These are phyloP conservation scores for Pituophis catenifer DNA, from an alignment of 2,113 vertebrate genomes.

Conservation along the genomic window DNA sequence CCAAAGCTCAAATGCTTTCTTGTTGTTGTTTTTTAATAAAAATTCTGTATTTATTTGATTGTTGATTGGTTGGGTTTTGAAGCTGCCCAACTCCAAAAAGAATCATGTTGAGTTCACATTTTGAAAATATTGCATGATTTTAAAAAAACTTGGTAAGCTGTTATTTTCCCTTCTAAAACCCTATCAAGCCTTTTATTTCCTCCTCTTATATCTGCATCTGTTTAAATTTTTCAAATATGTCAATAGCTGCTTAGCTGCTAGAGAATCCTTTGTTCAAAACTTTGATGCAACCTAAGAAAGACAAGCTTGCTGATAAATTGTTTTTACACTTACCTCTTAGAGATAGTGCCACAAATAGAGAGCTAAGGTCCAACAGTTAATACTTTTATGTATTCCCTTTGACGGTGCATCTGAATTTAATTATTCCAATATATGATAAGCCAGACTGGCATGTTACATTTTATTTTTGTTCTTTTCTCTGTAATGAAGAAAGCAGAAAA, in stretches of 20 bases:
- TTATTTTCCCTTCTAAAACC: not conserved
- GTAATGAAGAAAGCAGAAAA: not conserved
- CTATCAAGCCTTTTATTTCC: not conserved
- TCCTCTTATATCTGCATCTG: not conserved
- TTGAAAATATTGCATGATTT: not conserved
- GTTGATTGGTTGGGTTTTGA: not conserved
- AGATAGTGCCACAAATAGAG: not conserved
- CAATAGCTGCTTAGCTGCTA: not conserved
- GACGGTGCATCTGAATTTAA: not conserved
- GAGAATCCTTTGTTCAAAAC: constrained; percentile 1
- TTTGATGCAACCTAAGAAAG: not conserved
- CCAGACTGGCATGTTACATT: not conserved
- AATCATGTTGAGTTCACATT: not conserved
- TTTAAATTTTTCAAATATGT: not conserved
- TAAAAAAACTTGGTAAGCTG: not conserved
- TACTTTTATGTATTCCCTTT: not conserved
- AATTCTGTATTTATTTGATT: not conserved
- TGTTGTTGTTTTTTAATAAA: not conserved
- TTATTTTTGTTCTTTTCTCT: not conserved
- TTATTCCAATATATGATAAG: not conserved
- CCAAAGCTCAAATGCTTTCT: not conserved
- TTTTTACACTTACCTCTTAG: not conserved
- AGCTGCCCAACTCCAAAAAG: not conserved
- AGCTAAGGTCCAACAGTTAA: not conserved
- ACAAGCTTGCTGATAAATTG: not conserved